phyloP scores from a whole-genome alignment of 2,797 vertebrate species.

The Trichosurus vulpecula region DNA sequence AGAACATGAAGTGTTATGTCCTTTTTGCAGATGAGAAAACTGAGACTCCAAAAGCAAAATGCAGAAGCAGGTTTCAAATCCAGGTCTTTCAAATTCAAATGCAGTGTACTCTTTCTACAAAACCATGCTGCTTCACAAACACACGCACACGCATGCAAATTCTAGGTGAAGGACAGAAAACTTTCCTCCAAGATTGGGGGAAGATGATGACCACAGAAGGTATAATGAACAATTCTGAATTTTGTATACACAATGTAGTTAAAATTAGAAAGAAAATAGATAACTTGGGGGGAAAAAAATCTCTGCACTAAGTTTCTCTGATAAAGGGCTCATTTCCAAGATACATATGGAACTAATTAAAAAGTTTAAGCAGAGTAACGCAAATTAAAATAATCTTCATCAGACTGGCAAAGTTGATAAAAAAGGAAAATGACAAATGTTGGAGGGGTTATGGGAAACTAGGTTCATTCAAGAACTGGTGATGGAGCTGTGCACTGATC shows the following conservation, averaged over 20 bases:
- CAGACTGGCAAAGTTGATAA: neutral
- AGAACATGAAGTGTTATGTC: neutral
- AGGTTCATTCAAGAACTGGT: neutral
- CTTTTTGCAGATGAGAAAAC: neutral
- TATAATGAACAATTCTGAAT: neutral
- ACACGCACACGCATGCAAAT: neutral
- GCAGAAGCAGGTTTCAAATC: neutral
- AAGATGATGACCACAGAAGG: neutral
- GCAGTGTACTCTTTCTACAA: neutral
- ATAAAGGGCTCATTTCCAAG: neutral
- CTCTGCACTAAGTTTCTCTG: neutral
- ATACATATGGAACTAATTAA: neutral
- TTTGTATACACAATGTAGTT: neutral
- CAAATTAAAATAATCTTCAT: neutral
- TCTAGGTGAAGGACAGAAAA: neutral
- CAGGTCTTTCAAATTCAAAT: neutral
- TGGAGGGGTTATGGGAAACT: neutral
- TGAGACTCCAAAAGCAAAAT: neutral
- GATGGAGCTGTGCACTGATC: neutral
- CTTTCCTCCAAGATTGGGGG: neutral
- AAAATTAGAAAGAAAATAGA: neutral
- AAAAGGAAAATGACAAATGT: neutral
- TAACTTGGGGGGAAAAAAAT: neutral
- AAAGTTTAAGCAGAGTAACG: neutral
- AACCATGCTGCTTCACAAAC: neutral